phyloP scores from a whole-genome alignment of 2,113 vertebrate species.

The Fukomys damarensis region DNA sequence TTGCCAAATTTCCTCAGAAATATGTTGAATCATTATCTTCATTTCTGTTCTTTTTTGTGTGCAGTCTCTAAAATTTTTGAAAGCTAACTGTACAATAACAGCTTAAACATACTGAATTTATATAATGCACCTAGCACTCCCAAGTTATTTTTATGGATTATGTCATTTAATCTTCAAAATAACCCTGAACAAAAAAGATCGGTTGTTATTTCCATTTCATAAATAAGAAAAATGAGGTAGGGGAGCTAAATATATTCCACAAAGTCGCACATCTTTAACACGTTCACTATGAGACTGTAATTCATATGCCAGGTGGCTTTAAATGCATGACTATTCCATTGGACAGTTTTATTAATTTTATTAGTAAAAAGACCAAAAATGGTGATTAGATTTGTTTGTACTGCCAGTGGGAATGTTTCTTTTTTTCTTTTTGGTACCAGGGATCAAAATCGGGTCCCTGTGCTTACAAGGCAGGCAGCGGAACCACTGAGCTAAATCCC shows the following conservation, averaged over 20 bases:
- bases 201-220: neutral
- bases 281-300: neutral
- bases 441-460: too few species aligned
- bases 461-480: too few species aligned
- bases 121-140: neutral
- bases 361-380: neutral
- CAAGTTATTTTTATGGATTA: neutral
- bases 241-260: neutral
- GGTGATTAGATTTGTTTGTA: neutral
- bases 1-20: slow-evolving; percentile 3
- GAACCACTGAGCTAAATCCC: too few species aligned
- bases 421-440: too few species aligned
- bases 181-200: neutral
- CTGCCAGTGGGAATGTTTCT: neutral
- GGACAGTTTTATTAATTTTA: neutral
- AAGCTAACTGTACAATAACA: neutral
- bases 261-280: neutral
- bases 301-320: neutral
- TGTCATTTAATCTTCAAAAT: neutral
- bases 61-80: neutral
- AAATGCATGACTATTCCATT: neutral
- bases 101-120: neutral
- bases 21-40: neutral
- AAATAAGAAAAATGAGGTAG: neutral
- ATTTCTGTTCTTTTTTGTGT: neutral